These are phyloP conservation scores for Paelopatides confundens DNA, from an alignment of 53 echinoderm and acorn worm species.

Conservation along the genomic window DNA sequence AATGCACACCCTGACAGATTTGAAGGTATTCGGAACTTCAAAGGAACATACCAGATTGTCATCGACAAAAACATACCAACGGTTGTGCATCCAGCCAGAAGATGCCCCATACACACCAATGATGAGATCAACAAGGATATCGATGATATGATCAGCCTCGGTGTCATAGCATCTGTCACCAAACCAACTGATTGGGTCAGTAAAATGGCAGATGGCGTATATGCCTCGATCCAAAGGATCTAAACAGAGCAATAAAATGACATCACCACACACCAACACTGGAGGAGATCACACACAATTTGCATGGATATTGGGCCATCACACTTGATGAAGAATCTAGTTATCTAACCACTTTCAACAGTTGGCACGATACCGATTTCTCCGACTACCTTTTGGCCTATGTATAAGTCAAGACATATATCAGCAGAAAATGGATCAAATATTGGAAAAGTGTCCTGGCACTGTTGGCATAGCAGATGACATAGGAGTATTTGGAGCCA, in stretches of 20 bases:
- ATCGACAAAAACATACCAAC: no score
- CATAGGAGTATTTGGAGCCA: neutral
- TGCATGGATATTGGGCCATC: slow-evolving; percentile 74
- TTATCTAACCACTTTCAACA: slow-evolving; percentile 75
- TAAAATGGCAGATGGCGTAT: slow-evolving; percentile 53
- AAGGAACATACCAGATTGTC: no score
- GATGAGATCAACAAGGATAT: slow-evolving; percentile 65
- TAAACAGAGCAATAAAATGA: slow-evolving; percentile 70
- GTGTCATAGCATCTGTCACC: slow-evolving; percentile 42
- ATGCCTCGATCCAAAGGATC: slow-evolving; percentile 79
- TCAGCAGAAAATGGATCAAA: slow-evolving; percentile 75
- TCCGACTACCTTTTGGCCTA: slow-evolving; percentile 70
- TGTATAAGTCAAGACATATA: slow-evolving; percentile 74
- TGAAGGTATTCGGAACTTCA: no score
- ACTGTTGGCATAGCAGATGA: slow-evolving; percentile 74
- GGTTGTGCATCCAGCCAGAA: no score
- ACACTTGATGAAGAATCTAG: slow-evolving; percentile 56
- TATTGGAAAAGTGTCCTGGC: slow-evolving; percentile 76
- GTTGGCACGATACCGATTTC: slow-evolving; percentile 66
- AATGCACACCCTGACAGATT: no score
- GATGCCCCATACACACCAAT: slow-evolving; percentile 50
- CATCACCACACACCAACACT: slow-evolving; percentile 69
- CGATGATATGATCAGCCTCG: slow-evolving; percentile 40
- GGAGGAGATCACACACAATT: slow-evolving; percentile 72
- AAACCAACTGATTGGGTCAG: slow-evolving; percentile 58